Base-by-base conservation (phyloP, 2,797 vertebrate species). In the Etheostoma nigrum region DNA sequence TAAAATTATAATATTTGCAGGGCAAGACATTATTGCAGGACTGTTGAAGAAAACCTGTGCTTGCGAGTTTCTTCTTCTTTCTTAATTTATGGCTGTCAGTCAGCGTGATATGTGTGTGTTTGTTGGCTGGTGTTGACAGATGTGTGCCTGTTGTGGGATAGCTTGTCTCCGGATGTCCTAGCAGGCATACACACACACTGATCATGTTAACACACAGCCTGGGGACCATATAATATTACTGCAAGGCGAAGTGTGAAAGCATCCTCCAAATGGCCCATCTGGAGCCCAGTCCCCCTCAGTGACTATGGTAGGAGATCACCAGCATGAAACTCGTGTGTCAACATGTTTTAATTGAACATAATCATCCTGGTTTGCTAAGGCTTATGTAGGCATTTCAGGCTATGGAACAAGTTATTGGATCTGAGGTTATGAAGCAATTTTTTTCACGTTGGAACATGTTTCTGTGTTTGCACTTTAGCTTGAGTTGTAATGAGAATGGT, bases 331-430 rank as follows among this genome's bases (percentile, higher is more conserved):
- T 74, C 83, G 33, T 88, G 93, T 92, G 89, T 94, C 92, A 93
- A 94, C 92, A 92, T 90, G 91, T 92, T 93, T 91, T 93, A 93
- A 94, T 94, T 91, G 88, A 92, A 89, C 78, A 63, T 87, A 90
- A 92, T 93, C 88, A 82, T 86, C 67, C 72, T 27, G 51, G 86
- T 92, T 91, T 91, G 89, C 85, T 51, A 82, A 89, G 72, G 86
- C 83, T 81, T 78, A 82, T 85, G 87, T 86, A 72, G 77, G 76
- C 74, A 90, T 92, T 90, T 87, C 85, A 85, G 73, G 78, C 83
- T 78, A 77, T 68, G 72, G 82, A 88, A 78, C 78, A 76, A 86
- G 88, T 93, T 93, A 93, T 93, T 92, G 81, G 88, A 89, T 89
- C 78, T 70, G 79, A 83, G 81, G 81, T 87, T 92, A 91, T 91